Percentiles rank a stretch among this genome's conserved stretches.
Evolutionary conservation across 2,888 invertebrate genomes (phyloP).

Genomic region (Aleiodes alternator): DNA sequence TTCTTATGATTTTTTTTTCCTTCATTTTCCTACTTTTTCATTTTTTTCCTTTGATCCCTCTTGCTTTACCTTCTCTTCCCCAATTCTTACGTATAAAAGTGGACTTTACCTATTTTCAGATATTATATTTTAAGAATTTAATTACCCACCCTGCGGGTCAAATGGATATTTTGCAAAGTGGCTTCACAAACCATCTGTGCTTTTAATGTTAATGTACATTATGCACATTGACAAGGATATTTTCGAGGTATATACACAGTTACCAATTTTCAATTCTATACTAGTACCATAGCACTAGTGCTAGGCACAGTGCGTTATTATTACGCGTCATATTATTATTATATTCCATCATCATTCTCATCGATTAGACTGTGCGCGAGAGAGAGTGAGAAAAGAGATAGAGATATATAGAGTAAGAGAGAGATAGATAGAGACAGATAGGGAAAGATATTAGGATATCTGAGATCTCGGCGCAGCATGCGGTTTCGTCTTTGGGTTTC

Average conservation of each 20-base stretch:
- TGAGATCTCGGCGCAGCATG: conserved; percentile 35
- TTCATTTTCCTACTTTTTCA: too few species aligned
- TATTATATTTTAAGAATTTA: conserved; percentile 61
- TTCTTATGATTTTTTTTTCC: background rate
- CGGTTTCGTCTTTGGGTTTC: conserved; percentile 29
- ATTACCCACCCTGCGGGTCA: conserved; percentile 54
- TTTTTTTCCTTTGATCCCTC: background rate
- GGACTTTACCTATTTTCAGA: conserved; percentile 56
- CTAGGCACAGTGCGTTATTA: conserved; percentile 29
- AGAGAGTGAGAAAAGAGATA: conserved; percentile 36
- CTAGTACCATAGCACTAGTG: background rate
- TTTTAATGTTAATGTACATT: conserved; percentile 24
- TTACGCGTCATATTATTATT: conserved; percentile 42
- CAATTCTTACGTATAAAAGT: conserved; percentile 9
- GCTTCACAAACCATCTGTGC: conserved; percentile 5
- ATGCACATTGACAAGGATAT: conserved; percentile 24
- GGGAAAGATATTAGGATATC: conserved; percentile 10
- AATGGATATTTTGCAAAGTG: conserved; percentile 30
- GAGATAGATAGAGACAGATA: conserved; percentile 28
- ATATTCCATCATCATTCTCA: conserved; percentile 49
- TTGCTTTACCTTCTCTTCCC: too few species aligned
- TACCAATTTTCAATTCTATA: conserved; percentile 8
- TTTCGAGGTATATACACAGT: conserved; percentile 15
- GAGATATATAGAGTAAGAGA: conserved; percentile 38
- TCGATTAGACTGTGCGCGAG: conserved; percentile 39